Percentiles rank a stretch among this genome's conserved stretches.
Evolutionary conservation across 2,888 invertebrate genomes (phyloP).

Genomic region (Zele albiditarsus): DNA sequence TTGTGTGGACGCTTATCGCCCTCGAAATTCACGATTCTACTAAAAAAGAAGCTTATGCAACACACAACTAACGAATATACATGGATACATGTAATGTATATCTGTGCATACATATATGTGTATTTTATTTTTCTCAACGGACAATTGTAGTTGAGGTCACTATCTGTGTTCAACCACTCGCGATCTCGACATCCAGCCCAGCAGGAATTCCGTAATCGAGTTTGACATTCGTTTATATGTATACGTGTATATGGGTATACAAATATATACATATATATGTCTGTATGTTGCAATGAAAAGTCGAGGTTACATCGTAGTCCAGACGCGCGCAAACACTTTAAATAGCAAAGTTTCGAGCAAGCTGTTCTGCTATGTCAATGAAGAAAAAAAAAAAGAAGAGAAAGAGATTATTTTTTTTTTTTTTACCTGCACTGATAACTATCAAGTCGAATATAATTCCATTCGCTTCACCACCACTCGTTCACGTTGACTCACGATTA

Average conservation of each 20-base stretch:
- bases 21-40: slow-evolving; percentile 24
- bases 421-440: not conserved
- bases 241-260: slow-evolving; percentile 18
- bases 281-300: slow-evolving; percentile 34
- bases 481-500: slow-evolving; percentile 14
- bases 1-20: slow-evolving; percentile 28
- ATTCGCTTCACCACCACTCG: not conserved
- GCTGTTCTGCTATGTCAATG: slow-evolving; percentile 1
- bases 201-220: slow-evolving; percentile 42
- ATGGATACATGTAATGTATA: slow-evolving; percentile 1
- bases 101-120: not conserved
- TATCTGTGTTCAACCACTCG: slow-evolving; percentile 37
- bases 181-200: slow-evolving; percentile 38
- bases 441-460: not conserved
- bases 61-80: slow-evolving; percentile 10
- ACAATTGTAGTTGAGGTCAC: slow-evolving; percentile 36
- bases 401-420: slow-evolving; percentile 12
- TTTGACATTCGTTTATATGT: slow-evolving; percentile 25
- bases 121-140: slow-evolving; percentile 23
- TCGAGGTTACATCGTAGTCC: slow-evolving; percentile 35
- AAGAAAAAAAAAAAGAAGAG: not conserved
- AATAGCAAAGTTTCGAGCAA: slow-evolving; percentile 32
- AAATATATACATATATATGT: not conserved
- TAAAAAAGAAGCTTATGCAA: slow-evolving; percentile 15
- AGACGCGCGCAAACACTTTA: slow-evolving; percentile 33